These are phyloP conservation scores for Matsumyia berberina DNA, from an alignment of 2,888 invertebrate genomes.

Conservation along the genomic window DNA sequence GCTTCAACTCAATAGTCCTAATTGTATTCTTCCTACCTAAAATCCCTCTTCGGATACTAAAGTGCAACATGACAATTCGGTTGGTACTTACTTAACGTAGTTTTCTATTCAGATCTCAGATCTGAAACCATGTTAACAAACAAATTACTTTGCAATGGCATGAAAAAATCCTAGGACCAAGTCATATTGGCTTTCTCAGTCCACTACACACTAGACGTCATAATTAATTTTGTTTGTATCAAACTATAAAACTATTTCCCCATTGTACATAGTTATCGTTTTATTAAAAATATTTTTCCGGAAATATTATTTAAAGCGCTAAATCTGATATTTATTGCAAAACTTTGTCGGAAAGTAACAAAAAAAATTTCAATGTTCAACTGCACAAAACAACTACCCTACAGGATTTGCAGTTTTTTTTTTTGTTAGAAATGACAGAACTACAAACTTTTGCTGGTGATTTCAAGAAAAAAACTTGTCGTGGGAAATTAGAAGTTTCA, in stretches of 20 bases:
- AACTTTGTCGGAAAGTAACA: neutral
- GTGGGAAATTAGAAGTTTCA: constrained; percentile 3
- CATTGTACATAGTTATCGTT: neutral
- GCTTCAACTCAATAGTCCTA: too few relatives aligned
- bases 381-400: neutral
- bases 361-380: neutral
- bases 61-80: too few relatives aligned
- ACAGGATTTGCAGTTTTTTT: constrained; percentile 4
- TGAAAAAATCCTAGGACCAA: too few relatives aligned
- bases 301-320: neutral
- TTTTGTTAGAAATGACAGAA: neutral
- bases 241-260: neutral
- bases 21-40: too few relatives aligned
- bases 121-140: too few relatives aligned
- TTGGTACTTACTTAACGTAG: too few relatives aligned
- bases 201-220: too few relatives aligned
- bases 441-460: neutral
- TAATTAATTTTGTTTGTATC: too few relatives aligned
- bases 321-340: constrained; percentile 7
- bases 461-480: constrained; percentile 3
- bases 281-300: neutral
- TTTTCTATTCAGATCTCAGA: too few relatives aligned
- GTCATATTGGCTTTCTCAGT: too few relatives aligned
- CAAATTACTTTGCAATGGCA: too few relatives aligned
- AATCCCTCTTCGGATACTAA: too few relatives aligned